Evolutionary conservation across 2,888 invertebrate species (phyloP).

Genomic region (Brachypterus glaber): DNA sequence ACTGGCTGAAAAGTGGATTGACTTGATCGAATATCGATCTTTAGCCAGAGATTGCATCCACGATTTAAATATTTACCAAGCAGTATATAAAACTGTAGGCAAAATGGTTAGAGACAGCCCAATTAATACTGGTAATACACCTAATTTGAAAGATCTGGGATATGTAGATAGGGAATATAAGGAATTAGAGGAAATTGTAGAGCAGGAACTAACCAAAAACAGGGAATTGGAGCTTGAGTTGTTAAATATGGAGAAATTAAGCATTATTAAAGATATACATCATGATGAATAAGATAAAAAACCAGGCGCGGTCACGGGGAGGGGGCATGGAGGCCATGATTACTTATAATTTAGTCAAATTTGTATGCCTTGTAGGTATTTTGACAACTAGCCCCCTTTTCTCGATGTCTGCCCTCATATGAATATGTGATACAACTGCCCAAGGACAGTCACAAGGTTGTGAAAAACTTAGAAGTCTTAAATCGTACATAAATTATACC

Average conservation of each 20-base stretch:
- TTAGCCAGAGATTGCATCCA: constrained; percentile 30
- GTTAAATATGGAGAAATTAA: constrained; percentile 29
- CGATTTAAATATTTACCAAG: constrained; percentile 32
- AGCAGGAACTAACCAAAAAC: constrained; percentile 30
- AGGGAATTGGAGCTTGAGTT: constrained; percentile 31
- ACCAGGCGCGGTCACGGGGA: too few relatives aligned
- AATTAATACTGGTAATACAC: constrained; percentile 14
- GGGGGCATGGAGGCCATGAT: too few relatives aligned
- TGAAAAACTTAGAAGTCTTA: too few relatives aligned
- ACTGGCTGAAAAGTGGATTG: constrained; percentile 32
- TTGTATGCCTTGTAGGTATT: too few relatives aligned
- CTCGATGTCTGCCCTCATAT: too few relatives aligned
- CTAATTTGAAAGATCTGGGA: constrained; percentile 15
- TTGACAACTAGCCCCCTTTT: too few relatives aligned
- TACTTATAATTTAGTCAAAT: too few relatives aligned
- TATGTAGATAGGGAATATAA: constrained; percentile 20
- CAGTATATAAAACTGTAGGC: constrained; percentile 32
- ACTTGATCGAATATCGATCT: constrained; percentile 31
- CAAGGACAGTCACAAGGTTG: too few relatives aligned
- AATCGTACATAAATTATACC: too few relatives aligned
- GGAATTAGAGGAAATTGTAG: constrained; percentile 28
- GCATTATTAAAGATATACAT: constrained; percentile 23
- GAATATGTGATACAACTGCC: too few relatives aligned
- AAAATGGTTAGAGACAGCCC: constrained; percentile 29
- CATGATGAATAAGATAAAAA: not conserved